A percentile compares a stretch with the other conserved stretches of the same genome.
Conservation (phyloP, 2,797 vertebrate genomes). For the Phalanger gymnotis region DNA sequence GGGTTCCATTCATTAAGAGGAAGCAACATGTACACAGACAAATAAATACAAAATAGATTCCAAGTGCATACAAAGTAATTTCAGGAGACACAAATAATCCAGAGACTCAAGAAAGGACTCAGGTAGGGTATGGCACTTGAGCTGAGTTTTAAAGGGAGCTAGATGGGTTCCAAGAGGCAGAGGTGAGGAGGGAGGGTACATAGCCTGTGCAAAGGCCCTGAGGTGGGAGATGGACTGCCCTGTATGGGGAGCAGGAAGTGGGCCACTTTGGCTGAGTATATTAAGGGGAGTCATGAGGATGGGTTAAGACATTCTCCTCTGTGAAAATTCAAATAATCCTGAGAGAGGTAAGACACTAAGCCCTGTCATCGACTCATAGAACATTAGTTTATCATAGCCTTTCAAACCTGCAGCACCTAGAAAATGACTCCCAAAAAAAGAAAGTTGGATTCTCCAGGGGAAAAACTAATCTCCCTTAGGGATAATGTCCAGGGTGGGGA, state of each 20-base stretch:
- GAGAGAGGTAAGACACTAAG: not conserved
- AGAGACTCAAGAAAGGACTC: not conserved
- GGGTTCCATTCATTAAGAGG: not conserved
- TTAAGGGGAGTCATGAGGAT: not conserved
- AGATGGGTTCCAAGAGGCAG: not conserved
- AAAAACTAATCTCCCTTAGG: not conserved
- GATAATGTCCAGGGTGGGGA: too few relatives aligned
- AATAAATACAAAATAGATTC: not conserved
- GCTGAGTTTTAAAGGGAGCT: not conserved
- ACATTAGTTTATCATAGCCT: not conserved
- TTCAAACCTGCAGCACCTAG: not conserved
- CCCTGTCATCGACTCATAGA: not conserved
- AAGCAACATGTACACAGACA: not conserved
- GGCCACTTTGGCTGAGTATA: not conserved
- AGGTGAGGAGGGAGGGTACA: not conserved
- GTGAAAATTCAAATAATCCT: not conserved
- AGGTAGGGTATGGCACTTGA: not conserved
- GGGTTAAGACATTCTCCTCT: not conserved
- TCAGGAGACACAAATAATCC: not conserved
- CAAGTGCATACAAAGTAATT: not conserved
- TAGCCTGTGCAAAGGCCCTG: not conserved
- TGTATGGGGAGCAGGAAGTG: not conserved
- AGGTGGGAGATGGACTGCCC: not conserved
- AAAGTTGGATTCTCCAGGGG: not conserved
- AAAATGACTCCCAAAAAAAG: not conserved